These are phyloP conservation scores for Arctia plantaginis DNA, from an alignment of 2,888 invertebrate species.

Conservation along the genomic window DNA sequence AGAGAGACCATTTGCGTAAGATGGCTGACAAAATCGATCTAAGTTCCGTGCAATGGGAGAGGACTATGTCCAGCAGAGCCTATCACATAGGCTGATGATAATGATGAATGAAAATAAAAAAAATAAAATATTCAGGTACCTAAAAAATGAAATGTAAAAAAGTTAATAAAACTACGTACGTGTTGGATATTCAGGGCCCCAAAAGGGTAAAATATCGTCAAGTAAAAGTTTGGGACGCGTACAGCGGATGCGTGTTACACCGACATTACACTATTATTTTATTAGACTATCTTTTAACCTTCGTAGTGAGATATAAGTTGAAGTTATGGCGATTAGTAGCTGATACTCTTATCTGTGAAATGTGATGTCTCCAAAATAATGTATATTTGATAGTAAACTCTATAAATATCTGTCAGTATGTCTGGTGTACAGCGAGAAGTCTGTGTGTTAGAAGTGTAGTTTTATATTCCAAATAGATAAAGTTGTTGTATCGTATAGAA, in stretches of 20 bases:
- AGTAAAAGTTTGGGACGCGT: conserved; percentile 11
- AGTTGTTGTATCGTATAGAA: no score
- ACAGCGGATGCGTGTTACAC: conserved; percentile 17
- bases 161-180: conserved; percentile 8
- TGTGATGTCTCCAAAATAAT: background rate
- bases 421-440: no score
- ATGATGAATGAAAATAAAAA: no score
- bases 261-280: conserved; percentile 20
- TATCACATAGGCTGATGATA: no score
- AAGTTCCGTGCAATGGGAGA: no score
- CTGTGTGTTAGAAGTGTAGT: no score
- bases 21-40: no score
- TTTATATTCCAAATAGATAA: no score
- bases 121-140: conserved; percentile 5
- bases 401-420: no score
- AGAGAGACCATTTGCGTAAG: no score
- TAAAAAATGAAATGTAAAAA: background rate
- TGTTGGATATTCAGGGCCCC: conserved; percentile 5
- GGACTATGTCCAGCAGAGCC: no score
- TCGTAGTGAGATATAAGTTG: conserved; percentile 7
- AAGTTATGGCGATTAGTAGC: conserved; percentile 1
- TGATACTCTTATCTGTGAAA: background rate
- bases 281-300: conserved; percentile 12
- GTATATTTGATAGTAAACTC: background rate
- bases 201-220: conserved; percentile 22